Evolutionary conservation across 2,888 invertebrate species (phyloP).

Genomic region (Apamea monoglypha): DNA sequence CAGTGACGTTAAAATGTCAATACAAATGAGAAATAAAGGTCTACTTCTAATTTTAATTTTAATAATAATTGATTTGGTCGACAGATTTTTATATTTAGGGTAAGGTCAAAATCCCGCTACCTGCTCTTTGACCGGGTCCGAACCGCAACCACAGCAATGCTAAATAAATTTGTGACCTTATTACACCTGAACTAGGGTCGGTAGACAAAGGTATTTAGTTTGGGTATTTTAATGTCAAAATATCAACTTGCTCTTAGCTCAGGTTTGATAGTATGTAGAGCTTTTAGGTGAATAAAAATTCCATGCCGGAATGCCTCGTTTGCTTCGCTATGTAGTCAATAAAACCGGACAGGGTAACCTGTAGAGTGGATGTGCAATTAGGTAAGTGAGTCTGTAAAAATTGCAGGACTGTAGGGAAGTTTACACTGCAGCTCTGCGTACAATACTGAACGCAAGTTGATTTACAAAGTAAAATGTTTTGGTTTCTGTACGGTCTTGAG

Average conservation of each 20-base stretch:
- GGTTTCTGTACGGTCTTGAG: conserved; percentile 95
- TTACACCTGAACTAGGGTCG: conserved; percentile 51
- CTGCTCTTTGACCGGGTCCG: conserved; percentile 56
- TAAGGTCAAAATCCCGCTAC: conserved; percentile 52
- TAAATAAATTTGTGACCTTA: conserved; percentile 64
- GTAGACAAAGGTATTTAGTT: conserved; percentile 64
- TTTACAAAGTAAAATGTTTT: not conserved
- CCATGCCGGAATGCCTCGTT: conserved; percentile 19
- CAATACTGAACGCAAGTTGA: not conserved
- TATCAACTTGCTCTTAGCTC: conserved; percentile 46
- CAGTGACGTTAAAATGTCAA: not conserved
- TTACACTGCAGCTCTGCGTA: conserved; percentile 2
- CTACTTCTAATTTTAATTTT: conserved; percentile 3
- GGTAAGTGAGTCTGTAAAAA: conserved; percentile 34
- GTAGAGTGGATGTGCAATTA: conserved; percentile 42
- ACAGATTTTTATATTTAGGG: conserved; percentile 50
- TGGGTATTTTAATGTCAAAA: conserved; percentile 60
- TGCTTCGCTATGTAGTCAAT: conserved; percentile 35
- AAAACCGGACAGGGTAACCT: conserved; percentile 43
- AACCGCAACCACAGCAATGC: conserved; percentile 66
- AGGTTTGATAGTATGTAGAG: conserved; percentile 43
- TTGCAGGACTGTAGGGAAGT: conserved; percentile 11
- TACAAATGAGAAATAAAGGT: not conserved
- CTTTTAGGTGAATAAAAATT: conserved; percentile 47
- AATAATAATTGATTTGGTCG: conserved; percentile 51